Base-by-base conservation (phyloP, 2,888 invertebrate genomes). In the Ischnura elegans region DNA sequence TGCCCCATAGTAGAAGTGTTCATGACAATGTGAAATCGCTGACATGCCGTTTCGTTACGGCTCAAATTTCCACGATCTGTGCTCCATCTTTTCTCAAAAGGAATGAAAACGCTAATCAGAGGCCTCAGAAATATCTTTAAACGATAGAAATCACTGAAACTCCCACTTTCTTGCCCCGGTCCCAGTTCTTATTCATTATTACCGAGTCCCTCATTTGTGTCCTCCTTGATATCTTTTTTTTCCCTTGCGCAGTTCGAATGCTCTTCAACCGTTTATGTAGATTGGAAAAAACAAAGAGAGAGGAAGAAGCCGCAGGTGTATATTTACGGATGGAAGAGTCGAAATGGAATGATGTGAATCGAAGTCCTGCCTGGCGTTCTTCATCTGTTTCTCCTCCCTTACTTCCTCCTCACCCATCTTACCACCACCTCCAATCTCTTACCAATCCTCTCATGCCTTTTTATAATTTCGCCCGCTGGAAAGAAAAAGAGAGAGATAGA, bases 231-330 rank as follows among this genome's bases (percentile, higher is more conserved):
- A 29, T 36, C 51, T 16, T 36, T 87, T 87, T 51, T 45, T 86
- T 46, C 13, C 51, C 19, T 51, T 43, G 19, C 43, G 51, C 87
- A 51, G 61, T 45, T 43, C 42, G 66, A 90, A 55, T 87, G 87
- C 87, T 87, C 87, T 87, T 42, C 87, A 42, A 55, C 90, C 90
- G 90, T 90, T 90, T 90, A 90, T 90, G 90, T 90, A 90, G 90
- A 90, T 90, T 90, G 90, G 66, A 90, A 66, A 90, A 90, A 90
- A 90, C 43, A 90, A 43, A 19, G 43, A 43, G 42, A 29, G 90
- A 42, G 55, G 61, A 19, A 42, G 43, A 43, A 29, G 90, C 25
- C 61, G 90, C 61, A 90, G 90, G 90, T 90, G 90, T 90, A 90
- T 90, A 90, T 61, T 90, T 90, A 90, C 90, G 90, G 90, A 90